Evolutionary conservation across 2,888 invertebrate genomes (phyloP).

Genomic region (Trichogramma evanescens): DNA sequence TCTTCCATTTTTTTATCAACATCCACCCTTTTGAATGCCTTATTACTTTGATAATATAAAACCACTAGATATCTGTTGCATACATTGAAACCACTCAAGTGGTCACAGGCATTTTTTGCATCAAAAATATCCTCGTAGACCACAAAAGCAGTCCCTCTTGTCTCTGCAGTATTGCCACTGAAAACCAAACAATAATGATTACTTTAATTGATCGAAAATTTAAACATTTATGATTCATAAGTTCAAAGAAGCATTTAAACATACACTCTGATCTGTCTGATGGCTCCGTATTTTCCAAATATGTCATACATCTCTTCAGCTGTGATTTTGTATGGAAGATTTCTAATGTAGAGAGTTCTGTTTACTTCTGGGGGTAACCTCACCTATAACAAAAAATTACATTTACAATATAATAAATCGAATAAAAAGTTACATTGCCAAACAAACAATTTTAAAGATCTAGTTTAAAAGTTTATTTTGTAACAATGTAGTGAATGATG

Average conservation of each 20-base stretch:
- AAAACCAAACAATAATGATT: slow-evolving; percentile 35
- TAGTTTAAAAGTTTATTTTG: no score
- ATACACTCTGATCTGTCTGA: slow-evolving; percentile 96
- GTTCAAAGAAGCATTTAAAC: slow-evolving; percentile 39
- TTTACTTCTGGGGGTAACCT: slow-evolving; percentile 98
- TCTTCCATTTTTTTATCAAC: slow-evolving; percentile 94
- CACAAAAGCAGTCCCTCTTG: slow-evolving; percentile 97
- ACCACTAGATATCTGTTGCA: slow-evolving; percentile 99
- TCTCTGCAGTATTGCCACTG: slow-evolving; percentile 95
- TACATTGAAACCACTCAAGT: slow-evolving; percentile 97
- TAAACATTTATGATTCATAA: neutral
- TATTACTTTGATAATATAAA: slow-evolving; percentile 92
- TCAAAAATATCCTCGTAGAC: slow-evolving; percentile 99
- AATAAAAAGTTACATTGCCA: neutral
- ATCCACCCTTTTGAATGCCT: slow-evolving; percentile 92
- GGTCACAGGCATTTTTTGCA: slow-evolving; percentile 99
- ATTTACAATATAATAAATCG: neutral
- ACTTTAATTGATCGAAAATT: neutral
- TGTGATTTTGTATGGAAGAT: slow-evolving; percentile 98
- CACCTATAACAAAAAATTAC: slow-evolving; percentile 60
- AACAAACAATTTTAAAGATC: no score
- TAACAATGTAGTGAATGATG: no score
- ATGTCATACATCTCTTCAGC: slow-evolving; percentile 99
- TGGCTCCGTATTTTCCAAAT: slow-evolving; percentile 99
- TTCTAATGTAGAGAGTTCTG: slow-evolving; percentile 90